These are phyloP conservation scores for Helleia helle DNA, from an alignment of 2,888 invertebrate genomes.

Conservation along the genomic window DNA sequence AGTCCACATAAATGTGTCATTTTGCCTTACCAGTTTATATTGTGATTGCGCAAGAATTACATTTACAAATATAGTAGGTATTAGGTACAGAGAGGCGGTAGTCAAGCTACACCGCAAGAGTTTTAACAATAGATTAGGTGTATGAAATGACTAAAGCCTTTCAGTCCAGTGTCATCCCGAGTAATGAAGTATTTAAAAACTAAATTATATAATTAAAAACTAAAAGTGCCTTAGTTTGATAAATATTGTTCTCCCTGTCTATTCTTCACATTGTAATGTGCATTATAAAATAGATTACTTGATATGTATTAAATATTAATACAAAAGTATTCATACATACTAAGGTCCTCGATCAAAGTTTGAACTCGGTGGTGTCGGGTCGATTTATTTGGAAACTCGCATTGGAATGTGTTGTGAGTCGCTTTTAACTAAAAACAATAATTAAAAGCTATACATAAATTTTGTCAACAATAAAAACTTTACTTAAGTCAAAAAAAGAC, in stretches of 20 bases:
- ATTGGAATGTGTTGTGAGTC: constrained; percentile 12
- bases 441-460: constrained; percentile 8
- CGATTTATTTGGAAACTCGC: constrained; percentile 8
- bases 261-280: neutral
- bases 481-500: neutral
- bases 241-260: too few relatives aligned
- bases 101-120: too few relatives aligned
- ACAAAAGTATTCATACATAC: constrained; percentile 5
- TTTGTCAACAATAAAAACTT: neutral
- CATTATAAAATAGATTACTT: neutral
- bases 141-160: too few relatives aligned
- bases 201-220: too few relatives aligned
- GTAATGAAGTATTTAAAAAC: too few relatives aligned
- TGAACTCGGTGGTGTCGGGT: constrained; percentile 8
- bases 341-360: constrained; percentile 6
- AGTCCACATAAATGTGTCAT: too few relatives aligned
- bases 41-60: too few relatives aligned
- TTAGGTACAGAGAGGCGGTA: too few relatives aligned
- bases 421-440: constrained; percentile 10
- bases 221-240: neutral
- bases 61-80: too few relatives aligned
- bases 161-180: too few relatives aligned
- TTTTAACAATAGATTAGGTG: too few relatives aligned
- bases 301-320: constrained; percentile 6
- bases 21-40: too few relatives aligned